Percentiles rank a stretch among this genome's conserved stretches.
phyloP scores from a whole-genome alignment of 1,140 invertebrate genomes.

The Ladona fulva region DNA sequence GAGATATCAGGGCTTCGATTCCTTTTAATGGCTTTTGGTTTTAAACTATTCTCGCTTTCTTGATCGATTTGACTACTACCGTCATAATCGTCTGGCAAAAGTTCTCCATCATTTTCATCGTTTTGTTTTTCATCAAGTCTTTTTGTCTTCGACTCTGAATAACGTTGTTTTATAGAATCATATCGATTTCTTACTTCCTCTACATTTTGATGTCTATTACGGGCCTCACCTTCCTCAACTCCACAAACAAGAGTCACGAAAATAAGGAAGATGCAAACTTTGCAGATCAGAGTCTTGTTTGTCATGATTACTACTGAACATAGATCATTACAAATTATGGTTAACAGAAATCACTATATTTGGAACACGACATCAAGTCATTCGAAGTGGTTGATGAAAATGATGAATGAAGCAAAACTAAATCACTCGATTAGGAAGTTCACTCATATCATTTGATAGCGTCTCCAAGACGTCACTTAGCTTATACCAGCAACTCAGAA shows the following conservation, averaged over 20 bases:
- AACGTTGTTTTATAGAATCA: background rate
- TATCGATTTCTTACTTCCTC: background rate
- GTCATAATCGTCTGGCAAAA: background rate
- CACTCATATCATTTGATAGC: background rate
- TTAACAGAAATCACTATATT: too few species aligned
- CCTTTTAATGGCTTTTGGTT: constrained; percentile 28
- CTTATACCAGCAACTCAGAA: background rate
- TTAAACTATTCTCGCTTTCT: background rate
- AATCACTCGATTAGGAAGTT: background rate
- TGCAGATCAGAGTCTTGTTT: background rate
- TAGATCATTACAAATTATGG: background rate
- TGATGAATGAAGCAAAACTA: background rate
- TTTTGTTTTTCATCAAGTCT: background rate
- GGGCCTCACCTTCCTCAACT: background rate
- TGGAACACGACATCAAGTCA: too few species aligned
- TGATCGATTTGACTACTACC: background rate
- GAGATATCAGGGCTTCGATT: constrained; percentile 33
- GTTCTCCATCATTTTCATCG: background rate
- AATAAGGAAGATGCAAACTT: background rate
- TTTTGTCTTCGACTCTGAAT: background rate
- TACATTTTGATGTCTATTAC: background rate
- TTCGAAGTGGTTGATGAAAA: too few species aligned
- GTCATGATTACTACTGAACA: background rate
- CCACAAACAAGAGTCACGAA: background rate
- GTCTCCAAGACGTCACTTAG: background rate